These are phyloP conservation scores for Macrotrachela quadricornifera DNA, from an alignment of 1,140 invertebrate genomes.

Conservation along the genomic window DNA sequence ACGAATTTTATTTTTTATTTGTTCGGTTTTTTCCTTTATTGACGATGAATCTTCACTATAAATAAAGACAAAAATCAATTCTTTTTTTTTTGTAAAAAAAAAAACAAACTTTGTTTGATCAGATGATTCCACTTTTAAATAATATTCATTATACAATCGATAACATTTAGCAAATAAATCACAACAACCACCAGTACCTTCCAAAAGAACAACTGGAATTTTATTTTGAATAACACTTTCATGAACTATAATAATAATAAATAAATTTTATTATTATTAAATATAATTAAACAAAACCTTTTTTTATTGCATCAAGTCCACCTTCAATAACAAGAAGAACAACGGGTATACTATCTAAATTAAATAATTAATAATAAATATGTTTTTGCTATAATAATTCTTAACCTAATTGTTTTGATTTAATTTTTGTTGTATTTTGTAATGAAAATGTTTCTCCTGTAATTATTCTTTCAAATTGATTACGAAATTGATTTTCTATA, in stretches of 20 bases:
- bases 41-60: too few relatives aligned
- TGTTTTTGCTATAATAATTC: too few relatives aligned
- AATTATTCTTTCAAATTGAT: not conserved
- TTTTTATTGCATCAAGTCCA: conserved; percentile 25
- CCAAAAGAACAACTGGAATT: conserved; percentile 2
- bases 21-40: too few relatives aligned
- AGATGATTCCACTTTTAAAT: too few relatives aligned
- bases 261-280: not conserved
- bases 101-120: too few relatives aligned
- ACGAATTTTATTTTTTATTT: too few relatives aligned
- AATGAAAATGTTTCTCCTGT: conserved; percentile 8
- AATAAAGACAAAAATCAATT: too few relatives aligned
- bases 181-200: conserved; percentile 7
- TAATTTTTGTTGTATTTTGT: conserved; percentile 14
- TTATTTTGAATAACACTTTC: not conserved
- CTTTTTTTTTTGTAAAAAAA: too few relatives aligned
- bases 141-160: too few relatives aligned
- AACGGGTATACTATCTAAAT: conserved; percentile 24
- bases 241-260: not conserved
- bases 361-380: too few relatives aligned
- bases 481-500: conserved; percentile 1
- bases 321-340: conserved; percentile 30
- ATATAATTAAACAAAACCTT: conserved; percentile 4
- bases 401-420: conserved; percentile 3
- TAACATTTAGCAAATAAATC: conserved; percentile 4